phyloP scores from a whole-genome alignment of 2,797 vertebrate species.

The Gymnothorax reevesii region DNA sequence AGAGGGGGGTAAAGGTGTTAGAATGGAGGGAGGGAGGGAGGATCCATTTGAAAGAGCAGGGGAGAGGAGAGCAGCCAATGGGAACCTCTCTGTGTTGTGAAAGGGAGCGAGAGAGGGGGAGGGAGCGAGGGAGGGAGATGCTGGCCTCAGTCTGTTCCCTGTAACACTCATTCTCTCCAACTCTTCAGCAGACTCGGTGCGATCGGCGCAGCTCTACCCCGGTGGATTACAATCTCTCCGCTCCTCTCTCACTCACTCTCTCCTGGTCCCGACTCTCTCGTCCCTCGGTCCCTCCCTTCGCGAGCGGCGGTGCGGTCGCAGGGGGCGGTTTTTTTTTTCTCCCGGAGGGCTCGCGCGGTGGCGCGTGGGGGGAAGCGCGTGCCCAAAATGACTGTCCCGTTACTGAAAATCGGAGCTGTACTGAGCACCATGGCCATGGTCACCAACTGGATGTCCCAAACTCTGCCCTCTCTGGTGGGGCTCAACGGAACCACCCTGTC shows the following conservation, averaged over 20 bases:
- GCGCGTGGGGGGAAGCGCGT: no score
- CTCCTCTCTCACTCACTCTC: neutral
- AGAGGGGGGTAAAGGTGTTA: neutral
- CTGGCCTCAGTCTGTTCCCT: neutral
- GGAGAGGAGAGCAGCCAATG: constrained; percentile 1
- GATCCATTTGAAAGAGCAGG: neutral
- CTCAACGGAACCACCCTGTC: constrained; percentile 86
- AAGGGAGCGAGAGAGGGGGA: constrained; percentile 23
- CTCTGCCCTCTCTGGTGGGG: constrained; percentile 87
- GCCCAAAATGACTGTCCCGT: constrained; percentile 83
- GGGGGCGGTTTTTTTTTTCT: constrained; percentile 44
- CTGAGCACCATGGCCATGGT: constrained; percentile 98
- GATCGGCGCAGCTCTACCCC: constrained; percentile 60
- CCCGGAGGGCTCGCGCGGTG: constrained; percentile 44
- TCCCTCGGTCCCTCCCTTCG: constrained; percentile 47
- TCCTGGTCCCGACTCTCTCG: constrained; percentile 40
- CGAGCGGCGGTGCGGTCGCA: constrained; percentile 13
- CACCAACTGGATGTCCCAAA: constrained; percentile 98
- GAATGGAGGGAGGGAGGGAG: constrained; percentile 4
- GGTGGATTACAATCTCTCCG: constrained; percentile 65
- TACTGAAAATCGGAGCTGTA: constrained; percentile 93
- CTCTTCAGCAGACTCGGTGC: constrained; percentile 61
- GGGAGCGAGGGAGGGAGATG: constrained; percentile 32
- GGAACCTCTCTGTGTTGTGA: neutral
- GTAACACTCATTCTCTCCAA: constrained; percentile 52